Conservation (phyloP, 2,113 vertebrate genomes). For the Ascaphus truei region DNA sequence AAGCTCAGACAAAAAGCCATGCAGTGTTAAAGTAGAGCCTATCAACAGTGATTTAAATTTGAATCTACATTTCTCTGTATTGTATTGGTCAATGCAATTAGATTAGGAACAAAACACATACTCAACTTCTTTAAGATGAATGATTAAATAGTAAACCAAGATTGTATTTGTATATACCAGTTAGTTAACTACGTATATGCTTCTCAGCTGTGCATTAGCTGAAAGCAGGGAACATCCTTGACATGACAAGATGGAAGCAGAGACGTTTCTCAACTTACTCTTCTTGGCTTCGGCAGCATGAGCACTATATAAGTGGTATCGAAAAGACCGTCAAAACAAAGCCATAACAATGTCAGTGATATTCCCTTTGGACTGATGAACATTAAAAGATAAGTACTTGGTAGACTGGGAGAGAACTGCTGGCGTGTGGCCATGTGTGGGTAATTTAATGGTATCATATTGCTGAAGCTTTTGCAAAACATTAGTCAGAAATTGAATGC, state of each 20-base stretch:
- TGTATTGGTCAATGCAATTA: not conserved
- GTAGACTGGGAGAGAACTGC: conserved; percentile 20
- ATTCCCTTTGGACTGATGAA: conserved; percentile 37
- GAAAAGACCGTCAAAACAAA: conserved; percentile 43
- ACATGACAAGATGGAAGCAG: not conserved
- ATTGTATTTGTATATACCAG: not conserved
- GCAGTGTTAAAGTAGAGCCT: not conserved
- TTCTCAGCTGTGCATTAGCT: not conserved
- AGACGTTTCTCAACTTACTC: conserved; percentile 5
- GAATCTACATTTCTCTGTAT: not conserved
- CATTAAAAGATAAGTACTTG: conserved; percentile 40
- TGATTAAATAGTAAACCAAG: not conserved
- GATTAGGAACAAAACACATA: not conserved
- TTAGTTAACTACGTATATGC: not conserved
- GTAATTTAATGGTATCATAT: conserved; percentile 41
- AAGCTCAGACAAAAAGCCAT: not conserved
- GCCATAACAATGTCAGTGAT: conserved; percentile 26
- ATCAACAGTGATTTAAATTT: not conserved
- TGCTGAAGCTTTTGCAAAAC: conserved; percentile 25
- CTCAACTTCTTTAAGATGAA: not conserved
- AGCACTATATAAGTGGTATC: conserved; percentile 34
- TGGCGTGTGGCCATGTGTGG: conserved; percentile 15
- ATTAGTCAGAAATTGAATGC: conserved; percentile 6
- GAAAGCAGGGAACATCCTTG: not conserved
- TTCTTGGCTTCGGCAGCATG: conserved; percentile 31